These are phyloP conservation scores for Scaptomyza cyrtandrae DNA, from an alignment of 2,888 invertebrate genomes.

Conservation along the genomic window DNA sequence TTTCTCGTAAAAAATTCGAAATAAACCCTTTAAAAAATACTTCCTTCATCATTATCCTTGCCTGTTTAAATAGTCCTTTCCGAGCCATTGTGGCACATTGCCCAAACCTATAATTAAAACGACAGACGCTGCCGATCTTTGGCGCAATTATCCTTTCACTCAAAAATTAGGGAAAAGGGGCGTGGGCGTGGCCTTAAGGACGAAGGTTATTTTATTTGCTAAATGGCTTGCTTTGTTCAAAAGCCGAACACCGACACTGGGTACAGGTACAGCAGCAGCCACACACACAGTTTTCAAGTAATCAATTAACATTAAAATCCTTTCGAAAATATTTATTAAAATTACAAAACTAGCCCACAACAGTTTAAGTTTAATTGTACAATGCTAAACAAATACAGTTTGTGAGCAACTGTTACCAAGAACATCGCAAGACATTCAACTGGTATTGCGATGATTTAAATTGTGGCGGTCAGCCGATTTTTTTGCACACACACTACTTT, in stretches of 20 bases:
- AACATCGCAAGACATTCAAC: too few species aligned
- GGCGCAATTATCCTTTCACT: constrained; percentile 45
- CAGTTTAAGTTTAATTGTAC: too few species aligned
- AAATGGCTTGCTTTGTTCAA: constrained; percentile 15
- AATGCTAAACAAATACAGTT: neutral
- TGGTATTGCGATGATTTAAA: too few species aligned
- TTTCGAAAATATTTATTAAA: neutral
- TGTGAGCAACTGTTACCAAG: neutral
- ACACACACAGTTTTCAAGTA: neutral
- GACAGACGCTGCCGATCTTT: constrained; percentile 38
- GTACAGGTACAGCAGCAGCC: constrained; percentile 1
- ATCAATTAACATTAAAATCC: constrained; percentile 1
- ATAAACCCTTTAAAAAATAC: constrained; percentile 34
- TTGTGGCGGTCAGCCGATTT: too few species aligned
- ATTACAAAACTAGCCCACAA: neutral
- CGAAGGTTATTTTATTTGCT: constrained; percentile 79
- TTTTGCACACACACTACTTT: neutral
- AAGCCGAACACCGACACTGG: neutral
- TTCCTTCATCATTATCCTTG: constrained; percentile 5
- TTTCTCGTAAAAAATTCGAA: neutral
- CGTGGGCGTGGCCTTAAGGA: constrained; percentile 65
- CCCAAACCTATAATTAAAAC: constrained; percentile 46
- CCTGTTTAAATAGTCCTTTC: constrained; percentile 13
- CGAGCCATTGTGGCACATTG: neutral
- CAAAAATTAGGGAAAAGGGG: constrained; percentile 6